Conservation (phyloP, 2,797 vertebrate species). For the Coranthus polyacanthus region DNA sequence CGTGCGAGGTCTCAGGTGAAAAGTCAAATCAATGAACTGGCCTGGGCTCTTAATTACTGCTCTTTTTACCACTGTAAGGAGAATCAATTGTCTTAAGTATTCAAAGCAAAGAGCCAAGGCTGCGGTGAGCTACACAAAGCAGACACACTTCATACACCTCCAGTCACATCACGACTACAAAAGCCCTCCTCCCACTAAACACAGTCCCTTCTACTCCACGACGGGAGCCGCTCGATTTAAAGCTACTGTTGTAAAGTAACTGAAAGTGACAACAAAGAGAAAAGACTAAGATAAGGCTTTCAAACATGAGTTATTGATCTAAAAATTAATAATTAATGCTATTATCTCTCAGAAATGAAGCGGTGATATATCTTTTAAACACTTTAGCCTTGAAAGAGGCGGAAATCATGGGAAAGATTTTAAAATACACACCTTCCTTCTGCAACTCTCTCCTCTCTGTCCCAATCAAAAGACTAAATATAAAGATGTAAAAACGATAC, state of each 20-base stretch:
- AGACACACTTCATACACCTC: conserved; percentile 62
- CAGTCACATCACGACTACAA: conserved; percentile 59
- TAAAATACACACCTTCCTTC: too few species aligned
- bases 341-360: neutral
- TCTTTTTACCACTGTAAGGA: conserved; percentile 88
- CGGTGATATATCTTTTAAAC: neutral
- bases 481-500: too few species aligned
- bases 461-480: too few species aligned
- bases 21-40: conserved; percentile 89
- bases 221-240: conserved; percentile 17
- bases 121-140: conserved; percentile 49
- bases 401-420: too few species aligned
- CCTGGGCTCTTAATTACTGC: conserved; percentile 91
- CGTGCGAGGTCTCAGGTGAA: conserved; percentile 85
- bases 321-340: conserved; percentile 8
- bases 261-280: conserved; percentile 33
- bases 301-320: conserved; percentile 29
- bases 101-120: conserved; percentile 70
- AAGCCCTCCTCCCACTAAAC: conserved; percentile 46
- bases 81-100: conserved; percentile 95
- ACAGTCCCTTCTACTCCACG: conserved; percentile 23
- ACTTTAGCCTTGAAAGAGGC: neutral
- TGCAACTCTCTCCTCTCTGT: too few species aligned
- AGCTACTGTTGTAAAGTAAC: conserved; percentile 22
- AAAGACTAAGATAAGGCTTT: conserved; percentile 11